phyloP scores from a whole-genome alignment of 2,888 invertebrate species.

The Eupithecia exiguata region DNA sequence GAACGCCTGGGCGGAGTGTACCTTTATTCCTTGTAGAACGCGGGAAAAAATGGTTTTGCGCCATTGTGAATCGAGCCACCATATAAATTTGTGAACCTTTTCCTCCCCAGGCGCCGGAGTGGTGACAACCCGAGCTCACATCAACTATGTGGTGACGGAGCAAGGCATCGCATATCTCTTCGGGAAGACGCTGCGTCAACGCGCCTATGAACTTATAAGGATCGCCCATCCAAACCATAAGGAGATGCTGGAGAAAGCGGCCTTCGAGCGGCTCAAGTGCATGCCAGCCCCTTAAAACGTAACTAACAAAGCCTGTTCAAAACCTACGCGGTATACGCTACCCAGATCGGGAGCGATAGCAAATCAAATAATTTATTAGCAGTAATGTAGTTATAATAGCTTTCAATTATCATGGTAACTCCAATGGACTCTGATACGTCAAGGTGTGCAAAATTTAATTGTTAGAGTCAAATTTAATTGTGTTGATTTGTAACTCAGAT shows the following conservation, averaged over 20 bases:
- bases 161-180: constrained; percentile 95
- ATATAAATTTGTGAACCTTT: too few relatives aligned
- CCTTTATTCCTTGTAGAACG: too few relatives aligned
- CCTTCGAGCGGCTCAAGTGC: constrained; percentile 91
- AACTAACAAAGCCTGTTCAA: not conserved
- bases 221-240: constrained; percentile 96
- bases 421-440: too few relatives aligned
- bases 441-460: too few relatives aligned
- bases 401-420: too few relatives aligned
- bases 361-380: too few relatives aligned
- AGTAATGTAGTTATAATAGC: too few relatives aligned
- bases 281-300: constrained; percentile 86
- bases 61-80: too few relatives aligned
- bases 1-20: too few relatives aligned
- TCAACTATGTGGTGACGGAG: constrained; percentile 97
- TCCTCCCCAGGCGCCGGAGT: constrained; percentile 91
- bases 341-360: not conserved
- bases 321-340: not conserved
- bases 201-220: constrained; percentile 94
- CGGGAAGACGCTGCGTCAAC: constrained; percentile 94
- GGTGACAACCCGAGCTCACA: constrained; percentile 95
- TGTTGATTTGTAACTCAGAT: too few relatives aligned
- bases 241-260: constrained; percentile 91
- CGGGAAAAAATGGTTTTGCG: too few relatives aligned
- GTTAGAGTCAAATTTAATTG: too few relatives aligned